Evolutionary conservation across 2,113 vertebrate species (phyloP), one percentile per base, ranked within the genome.

Genomic region (Diadophis punctatus): DNA sequence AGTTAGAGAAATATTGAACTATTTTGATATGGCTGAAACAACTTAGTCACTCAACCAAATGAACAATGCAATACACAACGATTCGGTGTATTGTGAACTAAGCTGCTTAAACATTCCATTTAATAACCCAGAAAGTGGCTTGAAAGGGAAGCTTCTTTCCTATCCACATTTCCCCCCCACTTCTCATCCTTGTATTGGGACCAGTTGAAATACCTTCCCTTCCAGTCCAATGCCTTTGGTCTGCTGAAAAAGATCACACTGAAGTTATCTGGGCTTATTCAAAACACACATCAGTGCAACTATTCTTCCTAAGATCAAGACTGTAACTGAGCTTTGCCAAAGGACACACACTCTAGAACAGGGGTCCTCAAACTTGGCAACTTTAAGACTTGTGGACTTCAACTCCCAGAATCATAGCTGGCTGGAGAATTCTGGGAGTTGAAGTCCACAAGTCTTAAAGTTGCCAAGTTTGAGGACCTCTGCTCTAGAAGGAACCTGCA

Each of bases 1-100:
- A 95, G 95, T 94, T 96, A 96, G 94, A 93, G 25, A 95, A 96
- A 95, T 96, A 95, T 98, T 98, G 96, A 98, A 97, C 96, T 98
- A 97, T 97, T 98, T 98, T 97, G 97, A 94, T 95, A 97, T 86
- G 88, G 91, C 48, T 94, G 95, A 91, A 91, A 91, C 93, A 90
- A 74, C 93, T 90, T 91, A 48, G 93, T 93, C 91, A 87, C 48
- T 93, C n/a, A 68, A 34, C 74, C 60, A 89, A 12, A 34, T 14
- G 25, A 56, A 27, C 49, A 88, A 55, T 34, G 60, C 10, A 25
- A 86, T 51, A 46, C 9, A 25, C 39, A 20, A 20, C 8, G 12
- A 12, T 48, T 48, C 88, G 52, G 22, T 34, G 10, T 20, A 14
- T 27, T 27, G 49, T 43, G 60, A 51, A 18, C 34, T 34, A 85